These are phyloP conservation scores for Heliconius charithonia DNA, from an alignment of 2,888 invertebrate genomes.

Conservation along the genomic window DNA sequence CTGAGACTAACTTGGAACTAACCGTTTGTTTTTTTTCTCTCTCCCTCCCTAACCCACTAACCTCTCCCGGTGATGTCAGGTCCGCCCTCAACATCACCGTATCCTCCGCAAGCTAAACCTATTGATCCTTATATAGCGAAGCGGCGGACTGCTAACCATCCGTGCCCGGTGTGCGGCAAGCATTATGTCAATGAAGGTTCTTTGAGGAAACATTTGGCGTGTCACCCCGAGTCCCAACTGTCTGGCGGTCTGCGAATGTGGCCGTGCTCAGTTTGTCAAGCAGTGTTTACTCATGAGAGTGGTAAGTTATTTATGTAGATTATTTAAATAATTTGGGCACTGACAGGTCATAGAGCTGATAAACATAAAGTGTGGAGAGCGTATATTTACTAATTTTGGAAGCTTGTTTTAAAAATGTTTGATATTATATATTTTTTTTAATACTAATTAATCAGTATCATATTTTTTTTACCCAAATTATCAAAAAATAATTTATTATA, in stretches of 20 bases:
- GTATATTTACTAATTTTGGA: background rate
- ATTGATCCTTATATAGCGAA: conserved; percentile 94
- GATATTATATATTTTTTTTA: too few relatives aligned
- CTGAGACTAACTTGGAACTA: conserved; percentile 69
- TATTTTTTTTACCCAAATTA: too few relatives aligned
- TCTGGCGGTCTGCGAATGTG: conserved; percentile 96
- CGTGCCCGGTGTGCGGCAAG: conserved; percentile 97
- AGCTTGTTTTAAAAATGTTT: too few relatives aligned
- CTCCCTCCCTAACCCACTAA: conserved; percentile 75
- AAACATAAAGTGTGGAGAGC: background rate
- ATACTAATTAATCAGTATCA: too few relatives aligned
- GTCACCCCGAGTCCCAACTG: conserved; percentile 95
- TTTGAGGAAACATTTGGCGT: conserved; percentile 93
- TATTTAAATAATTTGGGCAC: background rate
- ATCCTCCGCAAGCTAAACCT: conserved; percentile 83
- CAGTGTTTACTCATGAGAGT: conserved; percentile 97
- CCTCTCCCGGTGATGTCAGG: conserved; percentile 79
- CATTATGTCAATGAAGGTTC: conserved; percentile 98
- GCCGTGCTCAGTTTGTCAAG: conserved; percentile 98
- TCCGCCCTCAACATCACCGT: conserved; percentile 86
- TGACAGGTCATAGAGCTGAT: background rate
- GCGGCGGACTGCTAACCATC: conserved; percentile 96
- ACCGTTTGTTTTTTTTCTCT: conserved; percentile 66
- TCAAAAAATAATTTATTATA: too few relatives aligned
- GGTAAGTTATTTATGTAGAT: conserved; percentile 83